Evolutionary conservation across 2,797 vertebrate species (phyloP).

Genomic region (Coracias cyanogaster): DNA sequence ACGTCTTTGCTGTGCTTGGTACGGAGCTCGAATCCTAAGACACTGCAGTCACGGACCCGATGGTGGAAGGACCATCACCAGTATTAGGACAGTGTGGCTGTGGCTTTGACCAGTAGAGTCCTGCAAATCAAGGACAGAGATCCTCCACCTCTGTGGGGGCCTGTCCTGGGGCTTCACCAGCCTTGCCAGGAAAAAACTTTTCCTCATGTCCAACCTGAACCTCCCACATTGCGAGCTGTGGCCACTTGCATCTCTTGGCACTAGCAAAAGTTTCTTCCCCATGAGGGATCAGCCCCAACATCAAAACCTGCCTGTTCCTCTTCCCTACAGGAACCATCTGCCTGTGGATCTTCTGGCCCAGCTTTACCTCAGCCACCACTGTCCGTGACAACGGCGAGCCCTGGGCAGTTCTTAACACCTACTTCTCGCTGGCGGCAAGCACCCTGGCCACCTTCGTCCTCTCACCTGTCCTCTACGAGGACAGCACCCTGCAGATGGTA

Average conservation of each 20-base stretch:
- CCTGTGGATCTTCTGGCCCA: slow-evolving; percentile 98
- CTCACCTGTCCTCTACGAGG: slow-evolving; percentile 79
- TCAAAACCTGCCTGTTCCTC: background rate
- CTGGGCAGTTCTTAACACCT: slow-evolving; percentile 90
- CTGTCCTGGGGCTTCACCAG: background rate
- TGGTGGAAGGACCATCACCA: background rate
- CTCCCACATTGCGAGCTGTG: background rate
- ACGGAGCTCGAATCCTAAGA: background rate
- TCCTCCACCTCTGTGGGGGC: background rate
- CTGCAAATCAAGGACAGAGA: background rate
- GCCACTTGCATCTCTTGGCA: no score
- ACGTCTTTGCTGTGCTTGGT: slow-evolving; percentile 92
- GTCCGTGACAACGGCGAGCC: slow-evolving; percentile 81
- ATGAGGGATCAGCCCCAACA: fast-evolving
- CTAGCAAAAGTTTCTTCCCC: background rate
- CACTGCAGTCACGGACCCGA: fast-evolving
- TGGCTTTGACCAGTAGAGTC: background rate
- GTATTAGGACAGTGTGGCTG: fast-evolving
- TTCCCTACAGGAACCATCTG: slow-evolving; percentile 85
- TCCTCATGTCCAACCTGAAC: background rate
- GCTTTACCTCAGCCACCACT: slow-evolving; percentile 88
- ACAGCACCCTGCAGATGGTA: slow-evolving; percentile 89
- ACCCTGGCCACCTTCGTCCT: slow-evolving; percentile 85
- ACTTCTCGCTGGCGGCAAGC: slow-evolving; percentile 90
- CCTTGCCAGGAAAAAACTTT: background rate